phyloP scores from a whole-genome alignment of 2,113 vertebrate species.

The Caloenas nicobarica region DNA sequence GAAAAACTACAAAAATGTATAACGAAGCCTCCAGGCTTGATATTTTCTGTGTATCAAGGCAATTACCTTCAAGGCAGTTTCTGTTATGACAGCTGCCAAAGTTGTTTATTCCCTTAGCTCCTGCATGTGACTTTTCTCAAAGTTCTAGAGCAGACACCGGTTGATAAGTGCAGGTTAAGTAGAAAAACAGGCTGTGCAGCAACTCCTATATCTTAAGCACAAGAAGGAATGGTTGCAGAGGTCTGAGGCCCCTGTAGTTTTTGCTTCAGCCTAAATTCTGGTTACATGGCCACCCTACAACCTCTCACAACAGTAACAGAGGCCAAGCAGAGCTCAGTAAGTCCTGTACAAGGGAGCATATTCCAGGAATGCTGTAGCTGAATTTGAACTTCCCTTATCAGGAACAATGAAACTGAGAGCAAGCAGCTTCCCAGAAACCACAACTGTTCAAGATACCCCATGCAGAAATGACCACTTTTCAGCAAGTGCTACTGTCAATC shows the following conservation, averaged over 20 bases:
- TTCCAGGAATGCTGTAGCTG: background rate
- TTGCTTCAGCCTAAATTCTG: background rate
- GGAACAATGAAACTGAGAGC: background rate
- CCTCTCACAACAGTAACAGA: background rate
- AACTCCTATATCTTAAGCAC: background rate
- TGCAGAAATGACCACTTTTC: conserved; percentile 13
- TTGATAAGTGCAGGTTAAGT: background rate
- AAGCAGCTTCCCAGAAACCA: background rate
- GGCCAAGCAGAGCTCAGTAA: background rate
- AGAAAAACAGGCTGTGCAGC: background rate
- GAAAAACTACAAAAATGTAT: background rate
- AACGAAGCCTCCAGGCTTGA: background rate
- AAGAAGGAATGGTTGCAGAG: background rate
- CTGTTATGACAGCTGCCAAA: background rate
- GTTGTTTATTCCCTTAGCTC: background rate
- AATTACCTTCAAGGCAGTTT: background rate
- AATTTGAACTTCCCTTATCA: background rate
- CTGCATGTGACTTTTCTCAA: background rate
- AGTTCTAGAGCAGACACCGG: background rate
- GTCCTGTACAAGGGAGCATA: background rate
- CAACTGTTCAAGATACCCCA: background rate
- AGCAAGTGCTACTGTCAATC: conserved; percentile 48
- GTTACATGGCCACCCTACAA: background rate
- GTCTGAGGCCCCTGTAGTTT: rapidly evolving
- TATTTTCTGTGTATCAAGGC: background rate